Evolutionary conservation across 1,140 invertebrate genomes (phyloP), one percentile per base, ranked within the genome.

Genomic region (Propsilocerus akamusi): DNA sequence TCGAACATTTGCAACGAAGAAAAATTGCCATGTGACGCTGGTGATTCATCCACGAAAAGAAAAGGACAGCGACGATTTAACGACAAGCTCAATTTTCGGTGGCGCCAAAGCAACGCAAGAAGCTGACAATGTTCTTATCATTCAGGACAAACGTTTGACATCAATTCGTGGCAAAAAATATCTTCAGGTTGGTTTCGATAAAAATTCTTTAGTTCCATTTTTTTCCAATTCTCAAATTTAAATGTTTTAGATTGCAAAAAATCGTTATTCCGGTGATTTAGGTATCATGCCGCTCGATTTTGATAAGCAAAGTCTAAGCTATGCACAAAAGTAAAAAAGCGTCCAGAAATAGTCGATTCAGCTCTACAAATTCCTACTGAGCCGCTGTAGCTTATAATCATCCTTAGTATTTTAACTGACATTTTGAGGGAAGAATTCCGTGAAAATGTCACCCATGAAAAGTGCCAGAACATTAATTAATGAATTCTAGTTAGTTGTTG

Each of bases 11-110:
- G 92, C 94, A 24, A 95, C 93, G 0, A 74, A 80, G 25, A 72
- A 80, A 53, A 92, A 97, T 68, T 91, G 91, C 55, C 96, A 99
- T 61, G 87, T 99, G 7, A 97, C 94, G 2, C 68, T 98, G 4
- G 92, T 99, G 14, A 96, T 97, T 65, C 95, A 99, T 72, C 95
- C 95, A 0, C 75, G 93, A 51, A 99, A 99, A 73, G 86, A 93
- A 68, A 73, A 80, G 32, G 76, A 80, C 41, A 76, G 78, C 25
- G 88, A 92, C 57, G 83, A 88, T 51, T 68, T 97, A 11, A 89
- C 82, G 2, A 85, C 82, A 1, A 83, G 78, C 55, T 97, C 92
- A 2, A 91, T 98, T 60, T 97, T 96, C 71, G 94, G 94, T 14
- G 84, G 89, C 51, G 93, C 88, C 0, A 97, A 97, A 70, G 91